These are phyloP conservation scores for Fundulus diaphanus DNA, from an alignment of 2,797 vertebrate species.

Conservation along the genomic window DNA sequence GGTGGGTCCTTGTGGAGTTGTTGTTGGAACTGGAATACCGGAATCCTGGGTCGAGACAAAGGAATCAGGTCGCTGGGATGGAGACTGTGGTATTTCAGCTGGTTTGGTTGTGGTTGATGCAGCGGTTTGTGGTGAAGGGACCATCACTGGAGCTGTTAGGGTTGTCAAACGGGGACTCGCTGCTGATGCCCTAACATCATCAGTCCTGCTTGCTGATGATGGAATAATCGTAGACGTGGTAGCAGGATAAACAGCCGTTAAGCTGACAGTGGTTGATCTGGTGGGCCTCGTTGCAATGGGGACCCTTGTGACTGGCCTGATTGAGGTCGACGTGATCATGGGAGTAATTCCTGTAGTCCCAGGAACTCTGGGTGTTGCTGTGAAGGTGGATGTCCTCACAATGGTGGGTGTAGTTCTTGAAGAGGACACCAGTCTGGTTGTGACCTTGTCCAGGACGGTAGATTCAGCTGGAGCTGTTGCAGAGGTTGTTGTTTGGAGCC, in stretches of 20 bases:
- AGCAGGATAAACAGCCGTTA: slow-evolving; percentile 18
- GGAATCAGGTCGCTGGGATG: slow-evolving; percentile 18
- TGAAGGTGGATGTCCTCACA: slow-evolving; percentile 21
- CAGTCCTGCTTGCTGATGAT: slow-evolving; percentile 32
- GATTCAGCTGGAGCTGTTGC: slow-evolving; percentile 31
- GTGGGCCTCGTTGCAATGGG: slow-evolving; percentile 47
- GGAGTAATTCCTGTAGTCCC: slow-evolving; percentile 58
- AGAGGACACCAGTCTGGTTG: slow-evolving; percentile 60
- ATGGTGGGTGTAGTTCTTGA: slow-evolving; percentile 33
- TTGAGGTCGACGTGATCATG: slow-evolving; percentile 32
- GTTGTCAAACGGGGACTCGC: slow-evolving; percentile 5
- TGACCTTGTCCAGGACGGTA: slow-evolving; percentile 55
- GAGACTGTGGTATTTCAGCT: neutral
- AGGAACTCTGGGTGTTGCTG: slow-evolving; percentile 51
- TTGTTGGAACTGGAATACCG: neutral
- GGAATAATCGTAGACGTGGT: slow-evolving; percentile 8
- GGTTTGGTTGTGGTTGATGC: slow-evolving; percentile 38
- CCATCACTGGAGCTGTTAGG: neutral
- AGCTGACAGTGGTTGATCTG: slow-evolving; percentile 28
- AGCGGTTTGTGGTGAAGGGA: slow-evolving; percentile 32
- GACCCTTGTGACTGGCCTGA: slow-evolving; percentile 40
- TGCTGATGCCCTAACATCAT: slow-evolving; percentile 9
- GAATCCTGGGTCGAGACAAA: slow-evolving; percentile 28
- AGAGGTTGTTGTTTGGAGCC: slow-evolving; percentile 41
- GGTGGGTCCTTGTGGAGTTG: slow-evolving; percentile 13